These are phyloP conservation scores for Cremastinae sp. DNA, from an alignment of 2,888 invertebrate species.

Conservation along the genomic window DNA sequence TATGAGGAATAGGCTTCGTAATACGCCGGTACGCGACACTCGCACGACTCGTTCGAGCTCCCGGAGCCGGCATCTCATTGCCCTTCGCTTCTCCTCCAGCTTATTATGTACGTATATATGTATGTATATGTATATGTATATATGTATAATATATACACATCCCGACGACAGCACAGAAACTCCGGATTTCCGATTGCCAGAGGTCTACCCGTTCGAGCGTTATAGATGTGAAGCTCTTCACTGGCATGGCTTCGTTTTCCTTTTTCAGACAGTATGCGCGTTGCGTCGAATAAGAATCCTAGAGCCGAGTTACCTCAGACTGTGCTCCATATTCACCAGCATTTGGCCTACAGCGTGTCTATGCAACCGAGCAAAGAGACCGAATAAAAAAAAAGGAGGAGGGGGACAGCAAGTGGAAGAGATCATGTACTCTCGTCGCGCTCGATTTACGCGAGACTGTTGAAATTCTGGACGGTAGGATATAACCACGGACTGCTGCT, in stretches of 20 bases:
- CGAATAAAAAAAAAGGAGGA: not conserved
- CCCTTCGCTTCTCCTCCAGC: constrained; percentile 36
- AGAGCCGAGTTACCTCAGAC: constrained; percentile 61
- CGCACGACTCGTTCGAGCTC: too few relatives aligned
- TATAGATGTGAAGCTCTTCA: constrained; percentile 65
- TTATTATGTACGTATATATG: too few relatives aligned
- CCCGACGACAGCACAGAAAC: constrained; percentile 41
- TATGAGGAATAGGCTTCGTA: constrained; percentile 1
- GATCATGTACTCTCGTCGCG: constrained; percentile 64
- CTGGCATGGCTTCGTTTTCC: constrained; percentile 19
- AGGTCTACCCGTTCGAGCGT: constrained; percentile 59
- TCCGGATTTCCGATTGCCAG: constrained; percentile 63
- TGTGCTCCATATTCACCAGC: constrained; percentile 9
- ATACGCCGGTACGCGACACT: not conserved
- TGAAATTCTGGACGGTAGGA: constrained; percentile 37
- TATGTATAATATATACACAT: constrained; percentile 2
- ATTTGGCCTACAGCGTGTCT: constrained; percentile 19
- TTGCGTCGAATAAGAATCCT: constrained; percentile 65
- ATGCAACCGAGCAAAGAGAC: constrained; percentile 29
- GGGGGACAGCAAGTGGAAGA: not conserved
- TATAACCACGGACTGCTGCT: constrained; percentile 30
- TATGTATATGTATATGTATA: too few relatives aligned
- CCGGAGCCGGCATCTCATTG: not conserved
- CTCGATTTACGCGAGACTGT: constrained; percentile 65
- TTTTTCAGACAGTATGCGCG: not conserved